Percentiles rank a stretch among this genome's conserved stretches.
Evolutionary conservation across 2,888 invertebrate species (phyloP).

Genomic region (Alloscopus bannaensis): DNA sequence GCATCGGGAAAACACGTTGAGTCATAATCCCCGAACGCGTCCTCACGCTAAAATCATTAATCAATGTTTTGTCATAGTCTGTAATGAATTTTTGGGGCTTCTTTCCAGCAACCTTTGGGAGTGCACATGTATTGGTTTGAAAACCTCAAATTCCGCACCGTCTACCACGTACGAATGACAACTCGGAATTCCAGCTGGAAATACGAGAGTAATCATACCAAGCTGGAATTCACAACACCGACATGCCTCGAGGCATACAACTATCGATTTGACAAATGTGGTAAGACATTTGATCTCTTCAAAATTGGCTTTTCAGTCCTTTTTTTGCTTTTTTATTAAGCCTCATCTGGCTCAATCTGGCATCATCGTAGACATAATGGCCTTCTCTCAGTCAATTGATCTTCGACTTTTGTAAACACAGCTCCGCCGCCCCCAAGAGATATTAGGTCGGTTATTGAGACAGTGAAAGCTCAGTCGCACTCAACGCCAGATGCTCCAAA

Average conservation of each 20-base stretch:
- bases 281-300: slow-evolving; percentile 54
- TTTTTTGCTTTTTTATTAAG: background rate
- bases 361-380: background rate
- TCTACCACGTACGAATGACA: slow-evolving; percentile 67
- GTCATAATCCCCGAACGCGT: too few species aligned
- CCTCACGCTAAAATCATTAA: too few species aligned
- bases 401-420: slow-evolving; percentile 6
- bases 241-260: slow-evolving; percentile 69
- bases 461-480: background rate
- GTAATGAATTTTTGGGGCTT: too few species aligned
- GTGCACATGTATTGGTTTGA: slow-evolving; percentile 69
- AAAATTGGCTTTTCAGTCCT: too few species aligned
- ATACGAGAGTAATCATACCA: slow-evolving; percentile 64
- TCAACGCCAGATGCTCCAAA: slow-evolving; percentile 21
- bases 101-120: slow-evolving; percentile 65
- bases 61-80: too few species aligned
- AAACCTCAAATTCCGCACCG: slow-evolving; percentile 64
- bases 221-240: slow-evolving; percentile 66
- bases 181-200: slow-evolving; percentile 63
- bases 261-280: slow-evolving; percentile 69
- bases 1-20: too few species aligned
- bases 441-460: slow-evolving; percentile 36
- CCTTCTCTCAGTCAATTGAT: too few species aligned
- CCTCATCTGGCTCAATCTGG: background rate
- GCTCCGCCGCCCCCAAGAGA: slow-evolving; percentile 62